Base-by-base conservation (phyloP, 2,888 invertebrate species). In the Eilema caniola region DNA sequence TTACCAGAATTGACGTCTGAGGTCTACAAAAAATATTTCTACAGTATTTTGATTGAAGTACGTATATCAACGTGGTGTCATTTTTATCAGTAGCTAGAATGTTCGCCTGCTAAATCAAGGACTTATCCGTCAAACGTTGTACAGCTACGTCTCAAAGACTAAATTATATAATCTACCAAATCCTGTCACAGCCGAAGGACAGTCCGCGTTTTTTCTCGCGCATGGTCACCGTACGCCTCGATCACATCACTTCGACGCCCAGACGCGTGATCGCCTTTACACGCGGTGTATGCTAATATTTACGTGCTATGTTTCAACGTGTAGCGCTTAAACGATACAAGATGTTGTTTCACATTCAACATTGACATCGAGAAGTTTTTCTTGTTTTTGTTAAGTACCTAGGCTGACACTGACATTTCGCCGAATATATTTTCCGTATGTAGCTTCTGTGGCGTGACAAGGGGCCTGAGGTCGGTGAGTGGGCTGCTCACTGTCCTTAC, bases 261-360 rank as follows among this genome's bases (percentile, higher is more conserved):
- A 47, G 63, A 47, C 67, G 71, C 71, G 71, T 71, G 71, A 67
- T 71, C 41, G n/a, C 20, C n/a, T 16, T 37, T 24, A 23, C 71
- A 71, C 71, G 71, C 67, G 67, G 12, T 2, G 16, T 28, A 37
- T 57, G 66, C 47, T 57, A 62, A 62, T 66, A 66, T 70, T 41
- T 37, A 66, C 70, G 70, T 70, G 70, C 23, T 25, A 41, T 33
- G 20, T 24, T 8, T 37, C 25, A n/a, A 33, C 25, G 61, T 4
- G 20, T 4, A 5, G 24, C n/a, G 37, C 24, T 20, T 16, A n/a
- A 56, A 12, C 56, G 33, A 31, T 24, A 41, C n/a, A 63, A 25
- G 25, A 37, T n/a, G 8, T 25, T 14, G 14, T 24, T 57, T 12
- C 47, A 62, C 4, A 24, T 62, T 62, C 12, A 59, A 59, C 25